Evolutionary conservation across 2,888 invertebrate species (phyloP).

Genomic region (Agrotis ipsilon): DNA sequence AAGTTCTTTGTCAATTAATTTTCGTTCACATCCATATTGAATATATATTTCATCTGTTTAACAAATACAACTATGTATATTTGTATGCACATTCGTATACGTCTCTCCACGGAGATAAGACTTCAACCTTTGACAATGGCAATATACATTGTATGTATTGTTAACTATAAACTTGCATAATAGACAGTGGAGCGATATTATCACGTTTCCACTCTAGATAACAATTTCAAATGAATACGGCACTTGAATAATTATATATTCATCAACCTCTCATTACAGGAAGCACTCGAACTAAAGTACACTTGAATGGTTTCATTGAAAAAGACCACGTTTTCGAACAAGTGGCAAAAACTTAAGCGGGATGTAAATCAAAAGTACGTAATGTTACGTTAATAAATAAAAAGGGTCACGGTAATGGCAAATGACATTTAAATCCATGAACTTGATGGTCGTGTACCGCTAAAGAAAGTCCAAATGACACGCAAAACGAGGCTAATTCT

Average conservation of each 20-base stretch:
- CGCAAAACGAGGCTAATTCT: slow-evolving; percentile 63
- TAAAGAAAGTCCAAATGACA: slow-evolving; percentile 65
- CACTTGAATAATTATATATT: slow-evolving; percentile 58
- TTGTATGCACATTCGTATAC: slow-evolving; percentile 18
- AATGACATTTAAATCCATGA: slow-evolving; percentile 67
- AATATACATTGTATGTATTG: slow-evolving; percentile 60
- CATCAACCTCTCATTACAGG: slow-evolving; percentile 53
- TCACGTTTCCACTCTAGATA: slow-evolving; percentile 63
- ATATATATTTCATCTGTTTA: not conserved
- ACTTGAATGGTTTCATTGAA: slow-evolving; percentile 36
- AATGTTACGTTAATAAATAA: slow-evolving; percentile 51
- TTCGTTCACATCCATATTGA: slow-evolving; percentile 3
- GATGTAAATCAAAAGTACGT: slow-evolving; percentile 30
- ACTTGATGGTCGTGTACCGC: slow-evolving; percentile 65
- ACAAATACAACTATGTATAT: not conserved
- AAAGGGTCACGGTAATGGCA: slow-evolving; percentile 56
- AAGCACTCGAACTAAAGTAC: slow-evolving; percentile 48
- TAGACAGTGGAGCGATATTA: slow-evolving; percentile 61
- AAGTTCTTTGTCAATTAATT: not conserved
- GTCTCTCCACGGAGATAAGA: slow-evolving; percentile 53
- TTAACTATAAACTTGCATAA: slow-evolving; percentile 61
- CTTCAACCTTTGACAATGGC: slow-evolving; percentile 62
- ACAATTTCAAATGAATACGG: slow-evolving; percentile 53
- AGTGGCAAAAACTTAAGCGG: slow-evolving; percentile 32
- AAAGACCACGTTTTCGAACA: slow-evolving; percentile 19